phyloP scores from a whole-genome alignment of 2,797 vertebrate genomes.

The Coregonus suidteri region DNA sequence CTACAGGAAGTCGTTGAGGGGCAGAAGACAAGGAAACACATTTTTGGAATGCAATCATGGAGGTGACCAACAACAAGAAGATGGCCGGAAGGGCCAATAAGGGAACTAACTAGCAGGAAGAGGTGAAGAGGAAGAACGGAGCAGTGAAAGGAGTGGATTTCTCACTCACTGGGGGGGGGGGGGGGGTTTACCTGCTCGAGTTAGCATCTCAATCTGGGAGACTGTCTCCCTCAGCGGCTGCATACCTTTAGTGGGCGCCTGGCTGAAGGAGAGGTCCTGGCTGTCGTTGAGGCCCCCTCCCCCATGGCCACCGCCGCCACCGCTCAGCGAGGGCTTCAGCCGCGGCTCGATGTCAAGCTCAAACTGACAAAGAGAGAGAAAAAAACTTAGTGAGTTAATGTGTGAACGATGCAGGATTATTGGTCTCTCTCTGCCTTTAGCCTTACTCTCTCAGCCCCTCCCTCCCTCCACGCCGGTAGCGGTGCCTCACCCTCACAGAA shows the following conservation, averaged over 20 bases:
- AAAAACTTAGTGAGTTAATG: not conserved
- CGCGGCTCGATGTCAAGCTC: constrained; percentile 94
- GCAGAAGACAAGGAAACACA: not conserved
- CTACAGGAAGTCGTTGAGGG: not conserved
- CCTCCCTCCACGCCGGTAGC: not conserved
- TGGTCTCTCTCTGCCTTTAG: not conserved
- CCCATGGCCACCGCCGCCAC: constrained; percentile 60
- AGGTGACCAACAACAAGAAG: not conserved
- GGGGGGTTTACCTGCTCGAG: constrained; percentile 82
- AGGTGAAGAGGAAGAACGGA: not conserved
- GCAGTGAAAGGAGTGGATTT: not conserved
- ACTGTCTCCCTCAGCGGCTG: constrained; percentile 77
- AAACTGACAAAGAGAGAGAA: constrained; percentile 74
- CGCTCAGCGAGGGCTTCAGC: constrained; percentile 78
- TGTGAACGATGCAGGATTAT: not conserved
- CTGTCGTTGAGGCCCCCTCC: constrained; percentile 78
- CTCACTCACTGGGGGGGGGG: constrained; percentile 4
- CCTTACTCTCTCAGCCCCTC: not conserved
- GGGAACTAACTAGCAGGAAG: not conserved
- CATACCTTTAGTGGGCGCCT: constrained; percentile 89
- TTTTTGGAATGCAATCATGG: not conserved
- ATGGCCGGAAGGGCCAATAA: not conserved
- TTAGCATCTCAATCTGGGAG: constrained; percentile 88
- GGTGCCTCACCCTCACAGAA: constrained; percentile 71
- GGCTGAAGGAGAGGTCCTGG: constrained; percentile 88